Conservation (phyloP, 2,888 invertebrate species). For the Spodoptera littoralis region DNA sequence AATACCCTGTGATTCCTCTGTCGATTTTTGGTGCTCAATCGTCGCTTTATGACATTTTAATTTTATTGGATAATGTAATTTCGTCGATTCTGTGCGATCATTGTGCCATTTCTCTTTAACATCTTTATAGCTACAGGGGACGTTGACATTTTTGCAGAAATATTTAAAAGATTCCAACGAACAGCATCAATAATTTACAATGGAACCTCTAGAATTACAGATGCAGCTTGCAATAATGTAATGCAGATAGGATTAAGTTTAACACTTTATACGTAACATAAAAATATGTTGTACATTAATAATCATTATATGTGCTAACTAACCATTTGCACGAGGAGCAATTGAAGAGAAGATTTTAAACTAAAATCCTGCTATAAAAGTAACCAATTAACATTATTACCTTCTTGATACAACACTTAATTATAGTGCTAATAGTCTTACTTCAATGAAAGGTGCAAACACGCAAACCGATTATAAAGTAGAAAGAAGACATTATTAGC, state of each 20-base stretch:
- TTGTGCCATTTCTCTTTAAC: constrained; percentile 69
- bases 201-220: constrained; percentile 46
- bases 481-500: constrained; percentile 4
- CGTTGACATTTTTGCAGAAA: constrained; percentile 52
- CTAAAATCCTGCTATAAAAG: constrained; percentile 17
- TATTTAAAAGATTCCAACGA: constrained; percentile 38
- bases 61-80: constrained; percentile 78
- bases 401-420: constrained; percentile 18
- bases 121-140: constrained; percentile 70
- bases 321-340: constrained; percentile 15
- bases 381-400: constrained; percentile 23
- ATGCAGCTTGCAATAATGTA: constrained; percentile 50
- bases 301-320: constrained; percentile 22
- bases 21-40: constrained; percentile 67
- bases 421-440: constrained; percentile 14
- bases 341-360: constrained; percentile 23
- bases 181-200: constrained; percentile 49
- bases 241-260: constrained; percentile 49
- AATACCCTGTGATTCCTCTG: constrained; percentile 72
- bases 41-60: constrained; percentile 80
- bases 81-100: constrained; percentile 47
- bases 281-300: constrained; percentile 13
- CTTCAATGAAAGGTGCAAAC: constrained; percentile 19
- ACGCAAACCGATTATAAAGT: constrained; percentile 7
- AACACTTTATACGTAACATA: constrained; percentile 16